Evolutionary conservation across 2,797 vertebrate genomes (phyloP), one percentile per base, ranked within the genome.

Genomic region (Spondyliosoma cantharus): DNA sequence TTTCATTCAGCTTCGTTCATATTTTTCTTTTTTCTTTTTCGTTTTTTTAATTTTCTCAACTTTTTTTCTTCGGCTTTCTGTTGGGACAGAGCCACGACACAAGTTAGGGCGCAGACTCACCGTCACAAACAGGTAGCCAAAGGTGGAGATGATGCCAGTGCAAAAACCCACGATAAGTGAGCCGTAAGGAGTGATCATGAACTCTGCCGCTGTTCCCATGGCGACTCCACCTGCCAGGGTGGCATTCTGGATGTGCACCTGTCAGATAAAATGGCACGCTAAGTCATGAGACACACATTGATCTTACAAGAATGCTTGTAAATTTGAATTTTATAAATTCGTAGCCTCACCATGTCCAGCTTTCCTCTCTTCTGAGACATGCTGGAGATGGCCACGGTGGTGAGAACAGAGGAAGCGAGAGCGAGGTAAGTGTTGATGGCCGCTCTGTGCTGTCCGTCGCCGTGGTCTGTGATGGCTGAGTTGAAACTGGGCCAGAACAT

Each of bases 401-500:
- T 96, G 69, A 99, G 96, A 69, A 99, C 97, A 0, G 92, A 95
- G 45, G 98, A 87, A 0, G 97, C 96, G 71, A 99, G 86, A 0
- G 95, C 91, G 48, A 97, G 93, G 89, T 99, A 99, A 0, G 98
- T 99, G 91, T 99, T 99, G 76, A 99, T 96, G 87, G 91, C 97
- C 0, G 97, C 93, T 15, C 98, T 94, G 89, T 97, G 97, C 88
- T 99, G 98, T 15, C 95, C 95, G 0, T 98, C 97, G 3, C 98
- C 98, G 0, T 97, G 96, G 2, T 93, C 58, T 25, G 97, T 91
- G 85, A 97, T 90, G 43, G 98, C 97, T 0, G 97, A 97, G 90
- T 99, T 99, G 93, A 99, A 99, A 92, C 98, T 99, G 87, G 98
- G 98, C 98, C 98, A 99, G 90, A 95, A 99, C 94, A 98, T 96